A percentile compares a stretch with the other conserved stretches of the same genome.
Conservation (phyloP, 2,113 vertebrate species). For the Todiramphus chloris region DNA sequence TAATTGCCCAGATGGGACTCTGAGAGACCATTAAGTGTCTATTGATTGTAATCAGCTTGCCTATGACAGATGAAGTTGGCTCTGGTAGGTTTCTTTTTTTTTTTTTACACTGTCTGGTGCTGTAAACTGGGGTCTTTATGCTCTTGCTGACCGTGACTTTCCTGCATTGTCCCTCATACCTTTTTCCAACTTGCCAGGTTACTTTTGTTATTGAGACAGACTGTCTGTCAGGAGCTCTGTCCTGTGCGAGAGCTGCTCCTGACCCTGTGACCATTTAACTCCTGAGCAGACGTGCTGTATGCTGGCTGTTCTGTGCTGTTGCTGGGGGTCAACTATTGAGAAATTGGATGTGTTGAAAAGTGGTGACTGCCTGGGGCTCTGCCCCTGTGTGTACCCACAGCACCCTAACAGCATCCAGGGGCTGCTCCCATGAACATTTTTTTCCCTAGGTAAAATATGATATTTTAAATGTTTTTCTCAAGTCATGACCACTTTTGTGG, state of each 20-base stretch:
- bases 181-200: not conserved
- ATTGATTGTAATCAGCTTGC: conserved; percentile 60
- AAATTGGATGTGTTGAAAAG: not conserved
- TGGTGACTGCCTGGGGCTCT: not conserved
- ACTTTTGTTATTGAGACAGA: not conserved
- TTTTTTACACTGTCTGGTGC: not conserved
- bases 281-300: not conserved
- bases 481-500: not conserved
- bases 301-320: not conserved
- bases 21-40: conserved; percentile 63
- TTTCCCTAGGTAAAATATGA: not conserved
- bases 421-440: not conserved
- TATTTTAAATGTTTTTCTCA: not conserved
- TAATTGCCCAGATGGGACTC: conserved; percentile 61
- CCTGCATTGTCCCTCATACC: not conserved
- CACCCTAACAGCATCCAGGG: rapidly evolving
- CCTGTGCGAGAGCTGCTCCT: not conserved
- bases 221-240: not conserved
- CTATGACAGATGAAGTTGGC: conserved; percentile 54
- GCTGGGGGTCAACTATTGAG: not conserved
- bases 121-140: not conserved
- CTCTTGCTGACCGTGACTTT: not conserved
- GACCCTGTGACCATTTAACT: not conserved
- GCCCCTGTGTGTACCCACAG: not conserved
- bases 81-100: not conserved